Evolutionary conservation across 2,888 invertebrate species (phyloP).

Genomic region (Apodemia duryi): DNA sequence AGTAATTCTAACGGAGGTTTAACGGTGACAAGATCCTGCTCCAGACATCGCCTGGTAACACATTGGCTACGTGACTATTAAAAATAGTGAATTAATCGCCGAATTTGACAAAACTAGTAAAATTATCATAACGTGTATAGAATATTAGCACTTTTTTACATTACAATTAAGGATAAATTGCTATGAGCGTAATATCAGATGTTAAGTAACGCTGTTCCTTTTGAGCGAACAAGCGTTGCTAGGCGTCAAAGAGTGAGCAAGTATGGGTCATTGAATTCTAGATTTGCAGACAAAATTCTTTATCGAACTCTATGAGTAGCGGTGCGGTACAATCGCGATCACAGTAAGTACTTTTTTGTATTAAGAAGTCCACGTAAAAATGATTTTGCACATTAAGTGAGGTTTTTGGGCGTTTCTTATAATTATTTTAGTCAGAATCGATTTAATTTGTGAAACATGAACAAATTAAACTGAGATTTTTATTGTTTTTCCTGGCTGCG

Average conservation of each 20-base stretch:
- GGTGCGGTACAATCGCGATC: not conserved
- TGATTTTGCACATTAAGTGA: not conserved
- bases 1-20: not conserved
- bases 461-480: not conserved
- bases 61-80: not conserved
- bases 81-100: not conserved
- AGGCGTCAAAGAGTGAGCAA: constrained; percentile 3
- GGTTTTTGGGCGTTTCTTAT: not conserved
- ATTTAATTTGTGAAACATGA: not conserved
- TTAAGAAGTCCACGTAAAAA: not conserved
- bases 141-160: not conserved
- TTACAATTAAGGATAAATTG: not conserved
- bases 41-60: not conserved
- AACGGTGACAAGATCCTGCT: not conserved
- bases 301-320: not conserved
- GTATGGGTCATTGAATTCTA: constrained; percentile 11
- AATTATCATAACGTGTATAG: not conserved
- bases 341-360: not conserved
- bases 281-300: not conserved
- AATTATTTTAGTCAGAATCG: not conserved
- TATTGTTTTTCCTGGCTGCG: not conserved
- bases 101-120: not conserved
- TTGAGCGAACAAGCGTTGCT: not conserved
- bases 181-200: not conserved
- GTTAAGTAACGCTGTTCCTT: not conserved